Evolutionary conservation across 2,797 vertebrate species (phyloP).

Genomic region (Perodicticus potto): DNA sequence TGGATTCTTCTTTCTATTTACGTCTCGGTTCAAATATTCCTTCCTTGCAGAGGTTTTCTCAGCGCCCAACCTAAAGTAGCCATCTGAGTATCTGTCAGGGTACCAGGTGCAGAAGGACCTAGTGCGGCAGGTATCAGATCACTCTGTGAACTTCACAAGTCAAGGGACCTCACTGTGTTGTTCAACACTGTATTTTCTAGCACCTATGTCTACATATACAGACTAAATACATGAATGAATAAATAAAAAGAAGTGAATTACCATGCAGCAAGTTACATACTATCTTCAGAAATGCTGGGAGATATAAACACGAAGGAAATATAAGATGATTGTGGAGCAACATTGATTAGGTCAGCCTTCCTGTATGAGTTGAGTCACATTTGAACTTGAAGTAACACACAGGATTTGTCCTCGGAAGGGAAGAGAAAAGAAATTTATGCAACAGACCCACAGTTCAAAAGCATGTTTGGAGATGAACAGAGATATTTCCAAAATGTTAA

Average conservation of each 20-base stretch:
- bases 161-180: neutral
- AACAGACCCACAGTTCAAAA: neutral
- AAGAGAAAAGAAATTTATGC: neutral
- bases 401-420: neutral
- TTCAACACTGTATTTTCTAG: neutral
- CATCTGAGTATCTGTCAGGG: neutral
- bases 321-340: neutral
- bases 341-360: neutral
- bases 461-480: neutral
- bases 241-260: neutral
- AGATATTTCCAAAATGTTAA: neutral
- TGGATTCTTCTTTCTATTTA: neutral
- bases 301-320: neutral
- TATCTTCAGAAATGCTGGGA: conserved; percentile 2
- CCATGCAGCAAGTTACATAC: neutral
- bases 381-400: neutral
- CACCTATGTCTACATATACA: neutral
- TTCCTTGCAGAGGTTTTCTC: neutral
- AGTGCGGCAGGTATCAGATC: neutral
- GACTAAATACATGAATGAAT: neutral
- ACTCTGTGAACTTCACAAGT: neutral
- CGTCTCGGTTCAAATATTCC: neutral
- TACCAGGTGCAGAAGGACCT: neutral
- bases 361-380: neutral
- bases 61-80: neutral